phyloP scores from a whole-genome alignment of 37 sponge, comb jelly and placozoan species.

The Crambe crambe region DNA sequence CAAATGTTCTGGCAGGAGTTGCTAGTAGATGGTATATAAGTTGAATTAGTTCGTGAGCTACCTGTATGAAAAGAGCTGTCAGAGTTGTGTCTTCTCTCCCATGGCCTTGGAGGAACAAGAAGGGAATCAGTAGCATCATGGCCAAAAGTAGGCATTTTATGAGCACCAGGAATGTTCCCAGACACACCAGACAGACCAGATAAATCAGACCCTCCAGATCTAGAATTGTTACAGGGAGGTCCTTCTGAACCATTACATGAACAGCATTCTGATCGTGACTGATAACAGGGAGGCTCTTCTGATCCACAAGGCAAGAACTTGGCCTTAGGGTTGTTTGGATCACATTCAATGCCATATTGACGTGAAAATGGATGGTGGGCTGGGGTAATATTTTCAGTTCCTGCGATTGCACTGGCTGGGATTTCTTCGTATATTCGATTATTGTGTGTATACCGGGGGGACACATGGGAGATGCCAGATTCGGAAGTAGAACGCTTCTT shows the following conservation, averaged over 20 bases:
- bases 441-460: no score
- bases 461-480: no score
- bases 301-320: neutral
- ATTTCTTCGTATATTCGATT: slow-evolving; percentile 9
- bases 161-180: neutral
- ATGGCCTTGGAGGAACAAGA: neutral
- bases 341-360: neutral
- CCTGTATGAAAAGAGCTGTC: neutral
- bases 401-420: neutral
- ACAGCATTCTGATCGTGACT: neutral
- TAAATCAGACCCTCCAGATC: neutral
- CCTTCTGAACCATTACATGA: neutral
- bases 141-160: slow-evolving; percentile 9
- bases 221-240: neutral
- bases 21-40: neutral
- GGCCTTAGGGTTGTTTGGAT: neutral
- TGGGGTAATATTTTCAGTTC: neutral
- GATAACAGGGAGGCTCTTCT: neutral
- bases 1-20: neutral
- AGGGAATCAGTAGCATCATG: neutral
- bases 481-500: no score
- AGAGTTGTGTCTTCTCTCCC: neutral
- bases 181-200: slow-evolving; percentile 36
- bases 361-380: neutral
- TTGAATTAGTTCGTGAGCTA: neutral